Conservation (phyloP, 2,888 invertebrate species). For the Microctonus aethiopoides region DNA sequence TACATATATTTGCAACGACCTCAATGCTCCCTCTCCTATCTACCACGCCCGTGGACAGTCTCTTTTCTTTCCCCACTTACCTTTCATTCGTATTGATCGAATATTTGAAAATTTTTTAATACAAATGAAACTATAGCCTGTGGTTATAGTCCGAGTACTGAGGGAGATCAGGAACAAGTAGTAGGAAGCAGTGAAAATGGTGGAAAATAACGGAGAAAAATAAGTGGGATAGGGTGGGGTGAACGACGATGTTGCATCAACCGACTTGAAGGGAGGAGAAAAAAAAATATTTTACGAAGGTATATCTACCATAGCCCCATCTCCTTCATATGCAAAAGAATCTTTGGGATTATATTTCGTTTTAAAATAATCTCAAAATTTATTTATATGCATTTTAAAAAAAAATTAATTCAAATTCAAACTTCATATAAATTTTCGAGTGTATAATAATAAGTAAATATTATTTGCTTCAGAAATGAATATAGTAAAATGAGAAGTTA, state of each 20-base stretch:
- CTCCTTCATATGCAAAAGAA: too few species aligned
- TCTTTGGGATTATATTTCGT: too few species aligned
- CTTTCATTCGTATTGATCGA: constrained; percentile 58
- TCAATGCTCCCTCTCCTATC: constrained; percentile 35
- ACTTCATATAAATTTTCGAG: too few species aligned
- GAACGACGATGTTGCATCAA: neutral
- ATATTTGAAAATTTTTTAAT: constrained; percentile 64
- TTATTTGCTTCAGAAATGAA: too few species aligned
- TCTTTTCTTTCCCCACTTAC: constrained; percentile 31
- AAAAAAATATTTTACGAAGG: too few species aligned
- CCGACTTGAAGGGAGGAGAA: neutral
- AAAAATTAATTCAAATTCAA: too few species aligned
- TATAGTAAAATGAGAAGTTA: too few species aligned
- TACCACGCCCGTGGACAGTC: constrained; percentile 22
- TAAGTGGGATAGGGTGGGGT: constrained; percentile 8
- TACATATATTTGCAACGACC: constrained; percentile 20
- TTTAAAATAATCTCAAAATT: too few species aligned
- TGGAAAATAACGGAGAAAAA: constrained; percentile 14
- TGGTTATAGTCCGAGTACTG: constrained; percentile 11
- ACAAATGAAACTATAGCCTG: constrained; percentile 45
- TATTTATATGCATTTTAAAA: too few species aligned
- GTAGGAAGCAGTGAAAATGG: constrained; percentile 10
- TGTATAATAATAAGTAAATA: too few species aligned
- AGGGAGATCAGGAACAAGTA: constrained; percentile 10
- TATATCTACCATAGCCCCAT: too few species aligned